Evolutionary conservation across 2,113 vertebrate species (phyloP).

Genomic region (Pampusana beccarii): DNA sequence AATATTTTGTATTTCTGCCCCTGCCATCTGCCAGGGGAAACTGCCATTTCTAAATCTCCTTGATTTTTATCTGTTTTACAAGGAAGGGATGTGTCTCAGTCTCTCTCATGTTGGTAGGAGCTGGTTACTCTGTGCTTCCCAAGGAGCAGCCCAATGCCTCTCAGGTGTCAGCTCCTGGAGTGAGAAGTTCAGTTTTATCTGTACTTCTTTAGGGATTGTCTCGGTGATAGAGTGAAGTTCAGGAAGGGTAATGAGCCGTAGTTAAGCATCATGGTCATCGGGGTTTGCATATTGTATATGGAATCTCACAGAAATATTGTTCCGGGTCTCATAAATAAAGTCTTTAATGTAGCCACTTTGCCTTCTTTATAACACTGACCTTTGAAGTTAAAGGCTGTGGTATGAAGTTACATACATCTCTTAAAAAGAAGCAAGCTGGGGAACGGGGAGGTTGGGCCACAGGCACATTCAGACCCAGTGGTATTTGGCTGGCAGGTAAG

Average conservation of each 20-base stretch:
- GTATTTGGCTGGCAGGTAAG: neutral
- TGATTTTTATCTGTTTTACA: neutral
- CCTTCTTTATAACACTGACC: neutral
- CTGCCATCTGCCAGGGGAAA: constrained; percentile 12
- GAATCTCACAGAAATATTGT: neutral
- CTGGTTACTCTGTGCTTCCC: neutral
- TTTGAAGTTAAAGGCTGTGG: neutral
- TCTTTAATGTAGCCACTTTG: neutral
- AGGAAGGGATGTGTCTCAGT: neutral
- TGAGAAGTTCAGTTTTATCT: neutral
- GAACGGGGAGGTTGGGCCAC: neutral
- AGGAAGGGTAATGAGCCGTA: neutral
- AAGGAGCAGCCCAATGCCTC: neutral
- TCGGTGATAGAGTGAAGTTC: neutral
- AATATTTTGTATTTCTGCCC: neutral
- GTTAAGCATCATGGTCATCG: neutral
- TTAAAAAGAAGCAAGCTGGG: neutral
- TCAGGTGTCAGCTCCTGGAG: neutral
- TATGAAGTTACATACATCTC: neutral
- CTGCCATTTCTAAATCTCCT: neutral
- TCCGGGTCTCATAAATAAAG: neutral
- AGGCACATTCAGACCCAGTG: neutral
- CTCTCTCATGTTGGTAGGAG: neutral
- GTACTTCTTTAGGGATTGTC: neutral
- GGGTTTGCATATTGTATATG: neutral